phyloP scores from a whole-genome alignment of 2,888 invertebrate species.

The Herminia tarsipennalis region DNA sequence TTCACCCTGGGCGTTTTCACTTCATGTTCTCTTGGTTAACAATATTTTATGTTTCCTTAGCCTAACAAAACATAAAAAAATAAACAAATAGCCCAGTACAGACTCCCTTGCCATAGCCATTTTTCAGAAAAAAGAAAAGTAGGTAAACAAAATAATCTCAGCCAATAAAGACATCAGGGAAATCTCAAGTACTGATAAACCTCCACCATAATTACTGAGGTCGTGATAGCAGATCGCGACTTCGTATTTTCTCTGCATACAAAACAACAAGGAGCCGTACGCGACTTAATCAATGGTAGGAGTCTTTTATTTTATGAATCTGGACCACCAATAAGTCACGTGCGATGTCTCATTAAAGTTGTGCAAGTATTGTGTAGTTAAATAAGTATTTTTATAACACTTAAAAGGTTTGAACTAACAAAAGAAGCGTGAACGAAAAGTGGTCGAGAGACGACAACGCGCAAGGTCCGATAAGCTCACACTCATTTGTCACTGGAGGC shows the following conservation, averaged over 20 bases:
- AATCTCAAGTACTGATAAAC: constrained; percentile 68
- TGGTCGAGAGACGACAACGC: constrained; percentile 57
- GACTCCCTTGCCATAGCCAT: constrained; percentile 3
- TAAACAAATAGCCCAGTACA: no score
- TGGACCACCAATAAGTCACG: constrained; percentile 51
- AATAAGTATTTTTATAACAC: constrained; percentile 38
- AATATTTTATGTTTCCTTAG: no score
- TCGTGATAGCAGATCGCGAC: constrained; percentile 60
- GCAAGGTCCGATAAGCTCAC: constrained; percentile 67
- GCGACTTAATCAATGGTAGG: constrained; percentile 55
- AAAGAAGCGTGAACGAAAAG: constrained; percentile 57
- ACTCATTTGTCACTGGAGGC: constrained; percentile 81
- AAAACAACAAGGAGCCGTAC: constrained; percentile 49
- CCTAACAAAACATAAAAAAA: no score
- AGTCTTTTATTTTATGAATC: constrained; percentile 48
- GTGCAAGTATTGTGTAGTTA: constrained; percentile 46
- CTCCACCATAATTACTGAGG: constrained; percentile 68
- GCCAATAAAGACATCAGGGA: constrained; percentile 71
- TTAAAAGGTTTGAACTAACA: constrained; percentile 44
- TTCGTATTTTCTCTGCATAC: constrained; percentile 53
- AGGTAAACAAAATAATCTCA: constrained; percentile 55
- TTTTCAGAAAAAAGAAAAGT: constrained; percentile 27
- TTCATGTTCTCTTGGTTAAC: no score
- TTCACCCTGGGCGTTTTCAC: no score
- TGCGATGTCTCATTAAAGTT: constrained; percentile 67